These are phyloP conservation scores for Plagodis dolabraria DNA, from an alignment of 2,888 invertebrate genomes.

Conservation along the genomic window DNA sequence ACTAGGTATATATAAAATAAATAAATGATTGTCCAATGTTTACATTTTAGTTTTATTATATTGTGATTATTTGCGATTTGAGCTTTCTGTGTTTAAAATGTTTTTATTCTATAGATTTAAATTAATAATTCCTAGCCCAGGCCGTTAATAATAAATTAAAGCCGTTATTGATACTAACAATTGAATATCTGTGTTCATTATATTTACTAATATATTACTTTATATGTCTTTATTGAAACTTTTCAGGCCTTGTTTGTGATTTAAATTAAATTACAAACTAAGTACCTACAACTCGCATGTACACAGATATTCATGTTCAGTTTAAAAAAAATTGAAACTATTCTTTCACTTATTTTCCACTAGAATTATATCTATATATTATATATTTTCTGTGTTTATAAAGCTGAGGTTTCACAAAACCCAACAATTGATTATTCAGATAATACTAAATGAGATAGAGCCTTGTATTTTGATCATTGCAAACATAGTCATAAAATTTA, in stretches of 20 bases:
- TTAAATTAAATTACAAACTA: no score
- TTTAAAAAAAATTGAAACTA: not conserved
- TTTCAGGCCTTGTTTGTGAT: no score
- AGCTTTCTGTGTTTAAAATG: conserved; percentile 36
- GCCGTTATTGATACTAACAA: no score
- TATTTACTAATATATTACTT: no score
- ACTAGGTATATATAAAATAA: not conserved
- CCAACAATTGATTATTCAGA: not conserved
- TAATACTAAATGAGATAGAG: not conserved
- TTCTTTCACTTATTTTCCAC: conserved; percentile 15
- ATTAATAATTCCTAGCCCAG: not conserved
- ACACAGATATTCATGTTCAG: conserved; percentile 18
- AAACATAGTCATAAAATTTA: not conserved
- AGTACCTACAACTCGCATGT: not conserved
- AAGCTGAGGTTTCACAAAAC: conserved; percentile 15
- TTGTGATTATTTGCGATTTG: conserved; percentile 38
- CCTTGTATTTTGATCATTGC: not conserved
- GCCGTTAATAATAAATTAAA: not conserved
- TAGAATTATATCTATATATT: conserved; percentile 15
- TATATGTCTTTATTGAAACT: no score
- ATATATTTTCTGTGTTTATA: conserved; percentile 15
- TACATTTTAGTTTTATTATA: conserved; percentile 19
- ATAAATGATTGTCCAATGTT: conserved; percentile 3
- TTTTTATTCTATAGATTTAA: conserved; percentile 15
- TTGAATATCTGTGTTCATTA: conserved; percentile 14